phyloP scores from a whole-genome alignment of 2,888 invertebrate genomes.

The Plebejus argus region DNA sequence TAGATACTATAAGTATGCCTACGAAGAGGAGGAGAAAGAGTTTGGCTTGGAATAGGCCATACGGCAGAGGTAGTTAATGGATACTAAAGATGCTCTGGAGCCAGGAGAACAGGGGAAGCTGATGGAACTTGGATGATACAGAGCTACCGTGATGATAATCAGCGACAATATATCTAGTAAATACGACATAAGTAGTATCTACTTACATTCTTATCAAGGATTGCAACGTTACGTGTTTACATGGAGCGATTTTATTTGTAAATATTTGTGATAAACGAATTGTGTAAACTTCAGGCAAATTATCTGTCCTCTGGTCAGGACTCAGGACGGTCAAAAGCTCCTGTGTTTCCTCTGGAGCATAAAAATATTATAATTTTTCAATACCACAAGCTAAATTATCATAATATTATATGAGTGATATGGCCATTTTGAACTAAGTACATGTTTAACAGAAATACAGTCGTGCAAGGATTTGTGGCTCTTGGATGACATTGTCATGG shows the following conservation, averaged over 20 bases:
- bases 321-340: conserved; percentile 4
- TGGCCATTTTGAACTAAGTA: background rate
- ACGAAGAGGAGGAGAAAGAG: too few species aligned
- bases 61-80: too few species aligned
- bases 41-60: too few species aligned
- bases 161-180: background rate
- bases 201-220: conserved; percentile 13
- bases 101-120: background rate
- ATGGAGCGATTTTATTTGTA: conserved; percentile 10
- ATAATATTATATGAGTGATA: too few species aligned
- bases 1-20: too few species aligned
- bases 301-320: background rate
- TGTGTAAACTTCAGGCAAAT: conserved; percentile 27
- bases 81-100: too few species aligned
- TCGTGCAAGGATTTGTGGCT: background rate
- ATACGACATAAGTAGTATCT: background rate
- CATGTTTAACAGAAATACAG: background rate
- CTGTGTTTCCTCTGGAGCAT: background rate
- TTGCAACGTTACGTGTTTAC: conserved; percentile 25
- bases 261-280: conserved; percentile 25
- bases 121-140: background rate
- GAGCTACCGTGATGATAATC: background rate
- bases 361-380: background rate
- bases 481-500: too few species aligned
- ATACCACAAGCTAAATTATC: background rate